phyloP scores from a whole-genome alignment of 2,888 invertebrate genomes.

The Diplazon laetatorius region DNA sequence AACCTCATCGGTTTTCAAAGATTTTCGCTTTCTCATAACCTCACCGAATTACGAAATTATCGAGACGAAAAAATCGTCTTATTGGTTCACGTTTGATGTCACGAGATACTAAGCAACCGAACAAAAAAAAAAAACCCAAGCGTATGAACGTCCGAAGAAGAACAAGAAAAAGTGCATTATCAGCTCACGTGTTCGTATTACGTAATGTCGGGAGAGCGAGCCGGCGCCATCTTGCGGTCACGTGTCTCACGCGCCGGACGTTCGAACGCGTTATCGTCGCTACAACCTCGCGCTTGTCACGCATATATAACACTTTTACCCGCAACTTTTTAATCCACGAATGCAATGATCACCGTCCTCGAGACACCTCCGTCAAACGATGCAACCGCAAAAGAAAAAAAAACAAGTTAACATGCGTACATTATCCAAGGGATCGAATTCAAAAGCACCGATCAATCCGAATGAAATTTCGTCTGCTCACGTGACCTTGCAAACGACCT shows the following conservation, averaged over 20 bases:
- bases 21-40: conserved; percentile 48
- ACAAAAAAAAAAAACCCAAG: too few species aligned
- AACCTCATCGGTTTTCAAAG: conserved; percentile 29
- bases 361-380: conserved; percentile 34
- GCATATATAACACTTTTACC: neutral
- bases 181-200: conserved; percentile 18
- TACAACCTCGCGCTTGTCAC: neutral
- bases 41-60: neutral
- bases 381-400: neutral
- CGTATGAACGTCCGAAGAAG: neutral
- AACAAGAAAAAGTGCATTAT: conserved; percentile 9
- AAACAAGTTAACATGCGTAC: conserved; percentile 7
- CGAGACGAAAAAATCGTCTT: neutral
- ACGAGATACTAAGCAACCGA: neutral
- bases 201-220: neutral
- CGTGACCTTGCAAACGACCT: conserved; percentile 82
- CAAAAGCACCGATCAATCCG: conserved; percentile 5
- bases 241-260: conserved; percentile 4
- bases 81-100: neutral
- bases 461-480: conserved; percentile 59
- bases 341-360: conserved; percentile 3
- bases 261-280: neutral
- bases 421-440: neutral
- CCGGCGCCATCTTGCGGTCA: conserved; percentile 23
- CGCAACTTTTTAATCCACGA: neutral